Evolutionary conservation across 2,113 vertebrate genomes (phyloP).

Genomic region (Gambusia holbrooki): DNA sequence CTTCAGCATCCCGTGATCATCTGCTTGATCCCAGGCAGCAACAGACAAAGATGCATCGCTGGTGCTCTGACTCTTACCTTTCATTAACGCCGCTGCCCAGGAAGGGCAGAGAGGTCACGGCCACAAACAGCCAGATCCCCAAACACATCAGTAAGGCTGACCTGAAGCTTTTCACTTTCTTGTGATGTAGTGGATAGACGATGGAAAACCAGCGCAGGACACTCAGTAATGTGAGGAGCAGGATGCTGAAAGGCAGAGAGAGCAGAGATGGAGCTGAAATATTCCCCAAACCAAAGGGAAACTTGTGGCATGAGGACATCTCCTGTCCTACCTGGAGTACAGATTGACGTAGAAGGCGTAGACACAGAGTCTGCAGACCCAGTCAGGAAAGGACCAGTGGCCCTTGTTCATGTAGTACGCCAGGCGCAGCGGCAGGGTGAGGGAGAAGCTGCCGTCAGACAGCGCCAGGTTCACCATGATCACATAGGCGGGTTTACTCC

Average conservation of each 20-base stretch:
- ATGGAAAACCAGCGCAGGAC: slow-evolving; percentile 75
- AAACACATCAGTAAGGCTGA: slow-evolving; percentile 50
- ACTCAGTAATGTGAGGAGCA: slow-evolving; percentile 78
- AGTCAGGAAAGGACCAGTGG: slow-evolving; percentile 71
- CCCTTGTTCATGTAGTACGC: slow-evolving; percentile 67
- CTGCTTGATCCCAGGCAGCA: background rate
- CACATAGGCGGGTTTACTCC: slow-evolving; percentile 60
- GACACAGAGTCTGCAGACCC: slow-evolving; percentile 74
- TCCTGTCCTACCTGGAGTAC: slow-evolving; percentile 69
- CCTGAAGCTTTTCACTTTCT: slow-evolving; percentile 21
- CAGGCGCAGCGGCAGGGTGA: slow-evolving; percentile 77
- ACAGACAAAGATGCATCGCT: background rate
- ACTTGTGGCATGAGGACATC: background rate
- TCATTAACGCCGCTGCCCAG: slow-evolving; percentile 33
- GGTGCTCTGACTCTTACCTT: slow-evolving; percentile 33
- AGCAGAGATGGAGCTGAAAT: background rate
- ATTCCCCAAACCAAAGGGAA: background rate
- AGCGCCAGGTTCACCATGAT: slow-evolving; percentile 80
- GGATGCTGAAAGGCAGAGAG: slow-evolving; percentile 55
- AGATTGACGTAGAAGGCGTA: slow-evolving; percentile 79
- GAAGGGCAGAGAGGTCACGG: slow-evolving; percentile 58
- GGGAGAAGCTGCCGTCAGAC: slow-evolving; percentile 75
- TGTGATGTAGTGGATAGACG: slow-evolving; percentile 44
- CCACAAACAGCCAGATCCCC: slow-evolving; percentile 74
- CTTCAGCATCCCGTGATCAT: background rate